phyloP scores from a whole-genome alignment of 53 echinoderm and acorn worm genomes.

The Apostichopus leukothele region DNA sequence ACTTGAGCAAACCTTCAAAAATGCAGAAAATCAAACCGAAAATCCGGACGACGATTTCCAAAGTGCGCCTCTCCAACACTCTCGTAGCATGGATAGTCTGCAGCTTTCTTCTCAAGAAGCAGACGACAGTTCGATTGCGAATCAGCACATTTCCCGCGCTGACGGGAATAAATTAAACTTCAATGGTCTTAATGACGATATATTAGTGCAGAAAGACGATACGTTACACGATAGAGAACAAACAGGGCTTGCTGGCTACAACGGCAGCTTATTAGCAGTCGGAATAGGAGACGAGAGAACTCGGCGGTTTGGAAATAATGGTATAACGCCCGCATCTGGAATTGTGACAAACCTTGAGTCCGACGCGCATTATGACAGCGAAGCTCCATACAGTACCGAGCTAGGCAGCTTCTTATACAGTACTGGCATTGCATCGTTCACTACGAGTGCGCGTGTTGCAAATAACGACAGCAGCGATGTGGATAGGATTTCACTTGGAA shows the following conservation, averaged over 20 bases:
- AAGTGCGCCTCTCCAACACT: conserved; percentile 47
- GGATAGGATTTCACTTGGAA: conserved; percentile 22
- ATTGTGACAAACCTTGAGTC: conserved; percentile 34
- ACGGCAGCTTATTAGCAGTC: conserved; percentile 32
- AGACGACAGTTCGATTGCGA: neutral
- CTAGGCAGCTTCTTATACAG: neutral
- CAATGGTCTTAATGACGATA: conserved; percentile 35
- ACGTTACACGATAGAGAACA: conserved; percentile 22
- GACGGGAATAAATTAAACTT: conserved; percentile 43
- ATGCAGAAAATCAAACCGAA: neutral
- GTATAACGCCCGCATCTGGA: conserved; percentile 49
- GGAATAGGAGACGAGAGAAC: neutral
- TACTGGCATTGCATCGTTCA: conserved; percentile 12
- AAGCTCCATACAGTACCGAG: neutral
- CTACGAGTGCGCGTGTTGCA: conserved; percentile 15
- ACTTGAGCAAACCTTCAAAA: neutral
- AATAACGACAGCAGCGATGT: neutral
- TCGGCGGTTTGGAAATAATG: conserved; percentile 32
- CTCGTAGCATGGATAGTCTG: conserved; percentile 18
- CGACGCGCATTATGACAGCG: conserved; percentile 3
- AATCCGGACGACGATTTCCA: conserved; percentile 8
- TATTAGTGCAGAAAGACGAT: conserved; percentile 43
- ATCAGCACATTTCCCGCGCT: conserved; percentile 8
- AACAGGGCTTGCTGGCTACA: conserved; percentile 29
- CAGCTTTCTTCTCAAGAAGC: neutral